phyloP scores from a whole-genome alignment of 2,113 vertebrate genomes.

The Callospermophilus lateralis region DNA sequence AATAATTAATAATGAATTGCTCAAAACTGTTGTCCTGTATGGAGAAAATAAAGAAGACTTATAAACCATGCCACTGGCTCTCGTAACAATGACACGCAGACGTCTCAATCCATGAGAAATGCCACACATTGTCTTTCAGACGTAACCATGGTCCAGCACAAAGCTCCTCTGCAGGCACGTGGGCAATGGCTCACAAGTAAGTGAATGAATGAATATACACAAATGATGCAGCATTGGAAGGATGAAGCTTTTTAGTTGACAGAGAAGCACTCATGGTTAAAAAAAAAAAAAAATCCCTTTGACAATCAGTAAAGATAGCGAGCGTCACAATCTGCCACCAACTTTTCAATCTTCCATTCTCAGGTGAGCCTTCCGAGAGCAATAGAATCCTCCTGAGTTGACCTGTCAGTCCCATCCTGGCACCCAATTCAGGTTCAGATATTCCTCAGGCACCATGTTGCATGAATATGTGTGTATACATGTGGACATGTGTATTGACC shows the following conservation, averaged over 20 bases:
- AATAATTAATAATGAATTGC: conserved; percentile 99
- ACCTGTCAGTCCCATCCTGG: background rate
- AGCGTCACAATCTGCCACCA: background rate
- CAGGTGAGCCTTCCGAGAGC: background rate
- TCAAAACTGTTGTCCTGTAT: conserved; percentile 98
- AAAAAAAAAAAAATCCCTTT: background rate
- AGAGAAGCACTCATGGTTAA: background rate
- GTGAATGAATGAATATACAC: background rate
- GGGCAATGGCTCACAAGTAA: background rate
- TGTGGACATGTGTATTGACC: accelerated
- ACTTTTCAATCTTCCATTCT: background rate
- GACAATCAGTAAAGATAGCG: background rate
- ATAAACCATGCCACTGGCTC: background rate
- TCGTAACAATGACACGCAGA: background rate
- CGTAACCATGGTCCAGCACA: background rate
- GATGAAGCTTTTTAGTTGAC: conserved; percentile 4
- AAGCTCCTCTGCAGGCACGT: background rate
- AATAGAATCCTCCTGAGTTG: background rate
- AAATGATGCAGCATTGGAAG: background rate
- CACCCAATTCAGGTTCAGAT: background rate
- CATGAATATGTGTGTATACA: background rate
- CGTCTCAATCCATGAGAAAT: background rate
- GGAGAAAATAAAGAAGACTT: background rate
- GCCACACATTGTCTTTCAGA: background rate
- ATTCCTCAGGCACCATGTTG: background rate